Base-by-base conservation (phyloP, 1,140 invertebrate genomes). In the Cephus cinctus region DNA sequence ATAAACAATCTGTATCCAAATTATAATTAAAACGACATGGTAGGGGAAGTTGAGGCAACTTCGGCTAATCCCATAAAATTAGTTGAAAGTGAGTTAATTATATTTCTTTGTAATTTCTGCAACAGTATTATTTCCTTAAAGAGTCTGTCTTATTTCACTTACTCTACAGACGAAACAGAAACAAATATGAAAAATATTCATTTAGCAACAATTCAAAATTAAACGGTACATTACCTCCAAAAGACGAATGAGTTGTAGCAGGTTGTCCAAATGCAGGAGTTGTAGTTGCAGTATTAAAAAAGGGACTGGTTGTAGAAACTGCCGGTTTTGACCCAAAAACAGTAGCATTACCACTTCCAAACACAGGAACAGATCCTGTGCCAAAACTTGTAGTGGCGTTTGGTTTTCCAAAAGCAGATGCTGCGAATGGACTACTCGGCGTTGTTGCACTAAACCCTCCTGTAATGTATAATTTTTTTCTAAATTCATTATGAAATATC, bases 311-410 rank as follows among this genome's bases (percentile, higher is more conserved):
- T 15, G 78, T 61, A 35, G 77, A 52, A 72, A 72, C 78, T 43
- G 80, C 64, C 22, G 82, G 81, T 52, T 83, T 81, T 22, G 81
- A 75, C 42, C 76, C 81, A 54, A 86, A 86, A 0, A 83, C 67
- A n/a, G 77, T 75, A 18, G 73, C 78, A 54, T 66, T 67, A n/a
- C 52, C 58, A 32, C 64, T 69, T 21, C 79, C 79, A 69, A 80
- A 80, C 5, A 77, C 77, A 41, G 77, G 69, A 12, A 72, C 44
- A 20, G 69, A 53, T 4, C 56, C 61, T 16, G 71, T 67, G 16
- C 70, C 72, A 55, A 78, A 78, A 56, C 70, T 77, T 11, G 68
- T 75, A 9, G 76, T 77, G 6, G 76, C 62, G 51, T 71, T 71
- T 11, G 76, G 71, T 59, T 79, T 78, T 3, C 78, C 75, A 67